Percentiles rank a stretch among this genome's conserved stretches.
Conservation (phyloP, 1,140 invertebrate genomes). For the Holotrichia oblita region DNA sequence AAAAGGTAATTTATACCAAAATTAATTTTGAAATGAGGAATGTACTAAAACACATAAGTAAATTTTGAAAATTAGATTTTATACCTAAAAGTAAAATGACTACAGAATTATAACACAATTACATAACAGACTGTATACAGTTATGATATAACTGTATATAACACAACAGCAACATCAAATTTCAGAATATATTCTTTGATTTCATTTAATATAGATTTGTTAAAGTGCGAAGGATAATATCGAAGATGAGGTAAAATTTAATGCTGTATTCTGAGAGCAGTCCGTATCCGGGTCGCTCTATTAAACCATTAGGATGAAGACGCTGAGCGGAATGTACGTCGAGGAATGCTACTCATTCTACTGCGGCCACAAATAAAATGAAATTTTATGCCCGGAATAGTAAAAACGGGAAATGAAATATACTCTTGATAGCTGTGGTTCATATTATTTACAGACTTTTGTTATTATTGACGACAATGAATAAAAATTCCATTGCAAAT, state of each 20-base stretch:
- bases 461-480: neutral
- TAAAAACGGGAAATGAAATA: slow-evolving; percentile 30
- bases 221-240: slow-evolving; percentile 6
- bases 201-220: neutral
- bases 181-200: neutral
- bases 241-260: neutral
- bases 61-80: too few relatives aligned
- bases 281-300: slow-evolving; percentile 4
- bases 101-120: too few relatives aligned
- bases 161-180: neutral
- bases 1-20: too few relatives aligned
- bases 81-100: too few relatives aligned
- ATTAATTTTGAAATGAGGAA: too few relatives aligned
- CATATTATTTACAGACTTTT: slow-evolving; percentile 23
- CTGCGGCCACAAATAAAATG: slow-evolving; percentile 44
- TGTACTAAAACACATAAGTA: too few relatives aligned
- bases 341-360: slow-evolving; percentile 51
- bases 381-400: slow-evolving; percentile 50
- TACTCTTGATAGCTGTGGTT: neutral
- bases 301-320: neutral
- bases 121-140: too few relatives aligned
- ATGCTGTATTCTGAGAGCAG: neutral
- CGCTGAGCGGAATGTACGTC: neutral
- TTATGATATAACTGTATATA: too few relatives aligned
- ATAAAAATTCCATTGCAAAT: slow-evolving; percentile 34